Conservation (phyloP, 1,140 invertebrate species). For the Drosophila jambulina region DNA sequence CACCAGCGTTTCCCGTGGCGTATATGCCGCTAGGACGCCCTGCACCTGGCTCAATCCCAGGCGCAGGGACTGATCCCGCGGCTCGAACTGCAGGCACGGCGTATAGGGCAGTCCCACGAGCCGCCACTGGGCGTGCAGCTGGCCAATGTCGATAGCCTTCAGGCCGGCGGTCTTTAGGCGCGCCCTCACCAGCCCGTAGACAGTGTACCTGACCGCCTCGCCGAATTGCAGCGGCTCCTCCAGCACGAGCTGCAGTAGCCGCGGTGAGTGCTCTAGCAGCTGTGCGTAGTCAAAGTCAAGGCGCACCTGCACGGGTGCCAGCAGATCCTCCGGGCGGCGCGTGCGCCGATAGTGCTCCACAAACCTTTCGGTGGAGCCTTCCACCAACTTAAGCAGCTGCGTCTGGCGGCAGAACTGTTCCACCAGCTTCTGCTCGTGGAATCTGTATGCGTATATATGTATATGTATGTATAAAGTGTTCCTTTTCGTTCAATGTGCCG, state of each 20-base stretch:
- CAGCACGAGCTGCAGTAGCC: slow-evolving; percentile 52
- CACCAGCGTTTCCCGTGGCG: slow-evolving; percentile 61
- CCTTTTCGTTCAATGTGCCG: neutral
- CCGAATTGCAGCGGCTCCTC: slow-evolving; percentile 74
- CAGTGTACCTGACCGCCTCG: slow-evolving; percentile 66
- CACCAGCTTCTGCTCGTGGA: slow-evolving; percentile 31
- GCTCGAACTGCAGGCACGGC: slow-evolving; percentile 54
- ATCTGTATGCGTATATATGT: neutral
- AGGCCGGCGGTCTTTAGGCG: slow-evolving; percentile 39
- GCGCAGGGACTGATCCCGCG: slow-evolving; percentile 35
- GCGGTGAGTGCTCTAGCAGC: slow-evolving; percentile 32
- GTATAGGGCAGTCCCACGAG: slow-evolving; percentile 67
- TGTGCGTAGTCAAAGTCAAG: slow-evolving; percentile 63
- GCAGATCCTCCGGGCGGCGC: slow-evolving; percentile 58
- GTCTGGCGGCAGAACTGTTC: slow-evolving; percentile 58
- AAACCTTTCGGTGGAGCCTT: slow-evolving; percentile 49
- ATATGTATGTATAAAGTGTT: neutral
- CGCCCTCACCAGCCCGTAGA: slow-evolving; percentile 60
- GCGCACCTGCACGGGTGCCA: slow-evolving; percentile 61
- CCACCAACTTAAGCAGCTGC: slow-evolving; percentile 62
- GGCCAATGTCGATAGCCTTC: slow-evolving; percentile 68
- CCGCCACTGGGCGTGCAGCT: slow-evolving; percentile 71
- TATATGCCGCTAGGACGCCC: slow-evolving; percentile 73
- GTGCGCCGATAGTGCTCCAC: slow-evolving; percentile 39
- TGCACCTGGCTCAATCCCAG: slow-evolving; percentile 54